Evolutionary conservation across 2,888 invertebrate genomes (phyloP), one percentile per base, ranked within the genome.

Genomic region (Allacma fusca): DNA sequence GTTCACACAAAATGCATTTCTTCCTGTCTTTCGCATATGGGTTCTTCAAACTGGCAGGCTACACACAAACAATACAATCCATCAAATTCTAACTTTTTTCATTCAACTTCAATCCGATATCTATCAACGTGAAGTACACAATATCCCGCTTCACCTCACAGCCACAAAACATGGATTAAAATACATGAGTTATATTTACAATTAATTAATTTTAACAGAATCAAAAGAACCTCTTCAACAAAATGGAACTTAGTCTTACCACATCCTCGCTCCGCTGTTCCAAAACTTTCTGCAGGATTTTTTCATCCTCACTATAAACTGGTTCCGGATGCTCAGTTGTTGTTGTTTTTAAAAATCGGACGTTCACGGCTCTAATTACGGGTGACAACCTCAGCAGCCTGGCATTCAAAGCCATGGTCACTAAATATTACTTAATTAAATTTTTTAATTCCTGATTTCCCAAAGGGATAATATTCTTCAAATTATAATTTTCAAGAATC

Each of bases 1-100:
- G 86, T 87, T 92, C 91, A 86, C 98, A 98, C 13, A 97, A 87
- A 83, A 97, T 91, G 86, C 97, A 98, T 81, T 89, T 87, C 26
- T 88, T 88, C 79, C 88, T 90, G 80, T 93, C 92, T 85, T 92
- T 92, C 85, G 91, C 89, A 85, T 90, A 98, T 0, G 97, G 97
- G 88, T 97, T 95, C 80, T 90, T 87, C 85, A 93, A 92, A 26
- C 76, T 78, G 23, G 78, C 71, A 0, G 83, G 80, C 81, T 83
- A 34, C 9, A 7, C 34, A 34, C 34, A 34, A 34, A n/a, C n/a
- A n/a, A n/a, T n/a, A n/a, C n/a, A n/a, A n/a, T n/a, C n/a, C n/a
- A n/a, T n/a, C n/a, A n/a, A n/a, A n/a, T n/a, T n/a, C n/a, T n/a
- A n/a, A n/a, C n/a, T n/a, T n/a, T n/a, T n/a, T n/a, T n/a, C n/a